phyloP scores from a whole-genome alignment of 2,113 vertebrate genomes.

The Meleagris gallopavo region DNA sequence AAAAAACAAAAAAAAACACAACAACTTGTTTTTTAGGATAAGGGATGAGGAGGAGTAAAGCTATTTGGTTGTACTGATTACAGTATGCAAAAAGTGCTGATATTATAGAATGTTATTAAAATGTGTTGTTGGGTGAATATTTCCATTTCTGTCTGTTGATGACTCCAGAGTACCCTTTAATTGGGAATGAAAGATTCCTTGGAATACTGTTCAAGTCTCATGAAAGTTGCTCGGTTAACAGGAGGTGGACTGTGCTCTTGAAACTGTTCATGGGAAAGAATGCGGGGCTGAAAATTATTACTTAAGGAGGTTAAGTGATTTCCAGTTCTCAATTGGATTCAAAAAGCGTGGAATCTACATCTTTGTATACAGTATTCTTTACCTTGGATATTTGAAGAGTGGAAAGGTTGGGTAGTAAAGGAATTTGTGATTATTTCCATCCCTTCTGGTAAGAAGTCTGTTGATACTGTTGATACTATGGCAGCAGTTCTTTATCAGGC shows the following conservation, averaged over 20 bases:
- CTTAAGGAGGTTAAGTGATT: background rate
- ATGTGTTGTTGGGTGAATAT: background rate
- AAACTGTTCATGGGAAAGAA: background rate
- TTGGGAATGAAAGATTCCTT: background rate
- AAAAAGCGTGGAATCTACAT: background rate
- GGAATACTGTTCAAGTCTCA: background rate
- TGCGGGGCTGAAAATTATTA: background rate
- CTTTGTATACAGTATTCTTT: background rate
- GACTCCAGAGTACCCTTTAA: background rate
- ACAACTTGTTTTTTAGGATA: background rate
- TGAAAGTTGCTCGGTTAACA: background rate
- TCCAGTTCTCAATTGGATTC: background rate
- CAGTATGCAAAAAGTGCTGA: background rate
- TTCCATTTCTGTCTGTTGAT: background rate
- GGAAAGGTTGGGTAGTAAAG: background rate
- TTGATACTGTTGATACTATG: background rate
- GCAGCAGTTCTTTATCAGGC: background rate
- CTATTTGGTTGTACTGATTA: background rate
- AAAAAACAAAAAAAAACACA: background rate
- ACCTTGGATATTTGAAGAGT: background rate
- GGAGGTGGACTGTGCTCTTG: background rate
- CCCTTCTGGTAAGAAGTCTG: background rate
- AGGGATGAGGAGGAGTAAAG: background rate
- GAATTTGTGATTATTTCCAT: background rate
- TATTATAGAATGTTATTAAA: background rate